phyloP scores from a whole-genome alignment of 1,140 invertebrate species.

The Oppia nitens region DNA sequence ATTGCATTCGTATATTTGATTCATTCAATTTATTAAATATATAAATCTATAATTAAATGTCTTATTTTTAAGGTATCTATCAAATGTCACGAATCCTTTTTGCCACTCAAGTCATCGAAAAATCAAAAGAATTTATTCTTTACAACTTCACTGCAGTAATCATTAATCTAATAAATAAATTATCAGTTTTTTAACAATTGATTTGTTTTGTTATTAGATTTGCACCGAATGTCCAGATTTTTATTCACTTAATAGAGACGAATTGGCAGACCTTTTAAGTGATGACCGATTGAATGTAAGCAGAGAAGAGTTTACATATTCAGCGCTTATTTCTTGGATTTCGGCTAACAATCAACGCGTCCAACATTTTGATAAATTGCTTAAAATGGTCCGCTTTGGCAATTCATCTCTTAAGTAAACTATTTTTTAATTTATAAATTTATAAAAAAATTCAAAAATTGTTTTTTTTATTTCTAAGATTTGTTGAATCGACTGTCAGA shows the following conservation, averaged over 20 bases:
- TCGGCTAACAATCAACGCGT: not conserved
- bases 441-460: not conserved
- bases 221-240: not conserved
- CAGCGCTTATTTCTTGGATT: not conserved
- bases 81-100: not conserved
- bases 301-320: not conserved
- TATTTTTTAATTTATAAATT: no score
- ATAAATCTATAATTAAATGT: constrained; percentile 27
- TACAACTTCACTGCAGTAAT: constrained; percentile 19
- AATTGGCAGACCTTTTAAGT: not conserved
- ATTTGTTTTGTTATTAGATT: not conserved
- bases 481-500: not conserved
- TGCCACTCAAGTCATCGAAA: constrained; percentile 34
- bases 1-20: constrained; percentile 47
- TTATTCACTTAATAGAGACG: not conserved
- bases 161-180: constrained; percentile 11
- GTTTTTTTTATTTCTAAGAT: not conserved
- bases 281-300: constrained; percentile 3
- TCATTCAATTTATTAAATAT: constrained; percentile 49
- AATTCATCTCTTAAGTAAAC: not conserved
- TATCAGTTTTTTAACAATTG: not conserved
- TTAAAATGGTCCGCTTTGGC: constrained; percentile 1
- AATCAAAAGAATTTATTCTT: constrained; percentile 33
- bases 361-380: not conserved
- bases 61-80: not conserved